phyloP scores from a whole-genome alignment of 2,888 invertebrate species.

The Megaustenia siamemsis region DNA sequence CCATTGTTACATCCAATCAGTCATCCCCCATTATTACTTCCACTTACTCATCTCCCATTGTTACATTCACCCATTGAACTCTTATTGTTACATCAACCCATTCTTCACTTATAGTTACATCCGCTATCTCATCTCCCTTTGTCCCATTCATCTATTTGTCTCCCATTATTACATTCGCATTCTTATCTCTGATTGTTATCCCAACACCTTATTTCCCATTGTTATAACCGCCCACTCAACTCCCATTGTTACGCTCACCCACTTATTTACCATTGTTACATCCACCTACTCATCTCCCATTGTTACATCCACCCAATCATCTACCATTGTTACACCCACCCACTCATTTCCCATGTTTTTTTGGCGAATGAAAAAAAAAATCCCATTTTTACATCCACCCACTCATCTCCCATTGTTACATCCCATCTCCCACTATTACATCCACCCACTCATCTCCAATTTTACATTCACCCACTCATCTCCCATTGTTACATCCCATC shows the following conservation, averaged over 20 bases:
- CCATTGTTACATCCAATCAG: background rate
- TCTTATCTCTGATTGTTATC: background rate
- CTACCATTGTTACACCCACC: background rate
- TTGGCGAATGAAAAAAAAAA: background rate
- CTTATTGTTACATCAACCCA: background rate
- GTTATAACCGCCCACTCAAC: background rate
- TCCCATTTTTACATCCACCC: background rate
- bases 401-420: no score
- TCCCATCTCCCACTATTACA: background rate
- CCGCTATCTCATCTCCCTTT: background rate
- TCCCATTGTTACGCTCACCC: background rate
- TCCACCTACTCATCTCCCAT: background rate
- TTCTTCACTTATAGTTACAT: background rate
- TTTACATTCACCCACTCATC: background rate
- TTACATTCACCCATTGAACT: background rate
- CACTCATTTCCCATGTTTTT: background rate
- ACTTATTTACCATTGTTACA: background rate
- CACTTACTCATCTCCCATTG: background rate
- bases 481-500: background rate
- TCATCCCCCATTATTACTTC: background rate
- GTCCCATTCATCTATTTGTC: background rate
- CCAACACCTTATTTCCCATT: background rate
- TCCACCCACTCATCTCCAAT: background rate
- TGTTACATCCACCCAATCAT: background rate
- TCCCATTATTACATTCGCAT: no score